Evolutionary conservation across 2,888 invertebrate species (phyloP), one percentile per base, ranked within the genome.

Genomic region (Eupelmus urozonus): DNA sequence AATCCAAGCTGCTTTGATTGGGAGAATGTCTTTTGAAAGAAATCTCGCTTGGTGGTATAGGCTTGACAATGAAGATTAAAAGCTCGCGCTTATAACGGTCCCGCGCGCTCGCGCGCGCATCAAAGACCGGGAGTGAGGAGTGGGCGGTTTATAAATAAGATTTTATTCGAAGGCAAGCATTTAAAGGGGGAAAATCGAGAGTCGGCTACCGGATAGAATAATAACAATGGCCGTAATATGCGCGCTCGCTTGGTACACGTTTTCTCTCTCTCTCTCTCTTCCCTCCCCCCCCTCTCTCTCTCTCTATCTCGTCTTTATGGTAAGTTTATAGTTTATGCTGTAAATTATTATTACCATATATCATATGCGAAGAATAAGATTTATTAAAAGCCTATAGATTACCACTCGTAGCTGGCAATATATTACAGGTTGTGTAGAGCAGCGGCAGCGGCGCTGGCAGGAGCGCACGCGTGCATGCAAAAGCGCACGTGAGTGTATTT

Each of bases 321-420:
- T 83, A 83, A 84, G 82, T 85, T 88, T 87, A 86, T 87, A 87
- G 87, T 88, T 87, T 87, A 87, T 83, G 85, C 86, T 87, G 86
- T 88, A 87, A 88, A 88, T 88, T 87, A 88, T 88, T 88, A 88
- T 88, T 88, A 88, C 85, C 88, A 87, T 88, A 88, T 88, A 88
- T 86, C 86, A 86, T 83, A 82, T 82, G 73, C 80, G 84, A 84
- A 84, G 86, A 87, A 87, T 87, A 85, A 87, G 87, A 87, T 87
- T 87, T 87, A 87, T 87, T 85, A 85, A 87, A 87, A 86, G 84
- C 85, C 86, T 86, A 85, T 85, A 85, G 85, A 85, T 87, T 86
- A 85, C 84, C 84, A 84, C 83, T 81, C 85, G 84, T 83, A 82
- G 82, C 83, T 78, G 85, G 81, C 83, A 82, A 85, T 87, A 86